Base-by-base conservation (phyloP, 2,113 vertebrate species). In the Phoenicopterus ruber region DNA sequence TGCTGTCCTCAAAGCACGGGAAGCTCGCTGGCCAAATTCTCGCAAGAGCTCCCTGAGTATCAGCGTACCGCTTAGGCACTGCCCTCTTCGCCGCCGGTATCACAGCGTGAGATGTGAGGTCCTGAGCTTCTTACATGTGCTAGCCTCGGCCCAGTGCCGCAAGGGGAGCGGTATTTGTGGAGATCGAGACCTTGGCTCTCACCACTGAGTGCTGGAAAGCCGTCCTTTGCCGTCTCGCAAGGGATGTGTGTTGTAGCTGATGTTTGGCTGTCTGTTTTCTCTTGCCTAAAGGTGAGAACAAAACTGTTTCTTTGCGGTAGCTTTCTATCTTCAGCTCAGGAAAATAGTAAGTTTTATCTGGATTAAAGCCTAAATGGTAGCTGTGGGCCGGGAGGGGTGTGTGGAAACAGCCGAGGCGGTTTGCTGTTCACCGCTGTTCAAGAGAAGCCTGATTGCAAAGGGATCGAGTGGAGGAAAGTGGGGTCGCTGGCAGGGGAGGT, bases 81-180 rank as follows among this genome's bases (percentile, higher is more conserved):
- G 59, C 46, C 24, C 34, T 91, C 5, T 2, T 47, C 8, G 7
- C 22, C 2, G 2, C 4, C 2, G 1, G 6, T 49, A 8, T 25
- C 28, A 0, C 3, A 29, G n/a, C 2, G 0, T 19, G 36, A 46
- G 40, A 6, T 55, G 0, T 19, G 36, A 46, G 40, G 8, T 55
- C 40, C 55, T 61, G 78, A 31, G 81, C 44, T 16, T 55, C 29
- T 29, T 22, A 3, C 3, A 3, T 0, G 0, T 17, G 65, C 34
- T 32, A 3, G 1, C 26, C 57, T 32, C 16, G 6, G 55, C 7
- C 0, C 5, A 4, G 28, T 36, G 69, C 70, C 70, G 49, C 13
- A 1, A 20, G 32, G 44, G 58, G 25, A 76, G 3, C 0, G 0
- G 10, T 7, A 5, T n/a, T 63, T 63, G 52, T 54, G 63, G 28